Percentiles rank a stretch among this genome's conserved stretches.
Evolutionary conservation across 2,888 invertebrate species (phyloP).

Genomic region (Mythimna vitellina): DNA sequence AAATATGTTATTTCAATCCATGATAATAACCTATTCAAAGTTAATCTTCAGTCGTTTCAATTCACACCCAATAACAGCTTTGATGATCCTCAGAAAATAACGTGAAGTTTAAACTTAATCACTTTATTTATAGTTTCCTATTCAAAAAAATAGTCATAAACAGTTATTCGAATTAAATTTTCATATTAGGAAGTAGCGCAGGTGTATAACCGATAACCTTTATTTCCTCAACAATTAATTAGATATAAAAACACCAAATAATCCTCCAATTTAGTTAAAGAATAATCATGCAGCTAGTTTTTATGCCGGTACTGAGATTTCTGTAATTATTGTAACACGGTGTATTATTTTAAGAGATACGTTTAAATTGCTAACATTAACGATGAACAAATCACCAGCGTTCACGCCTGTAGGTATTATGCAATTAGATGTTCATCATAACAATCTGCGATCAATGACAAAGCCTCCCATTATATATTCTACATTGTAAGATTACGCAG

Average conservation of each 20-base stretch:
- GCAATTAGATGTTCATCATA: conserved; percentile 61
- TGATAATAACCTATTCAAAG: neutral
- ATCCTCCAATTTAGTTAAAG: conserved; percentile 28
- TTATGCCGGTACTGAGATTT: conserved; percentile 28
- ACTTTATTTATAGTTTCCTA: conserved; percentile 33
- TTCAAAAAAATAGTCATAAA: conserved; percentile 18
- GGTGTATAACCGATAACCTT: conserved; percentile 39
- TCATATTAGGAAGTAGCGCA: conserved; percentile 49
- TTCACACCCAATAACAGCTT: conserved; percentile 17
- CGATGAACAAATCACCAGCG: conserved; percentile 56
- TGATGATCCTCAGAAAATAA: conserved; percentile 16
- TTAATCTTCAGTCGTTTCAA: conserved; percentile 4
- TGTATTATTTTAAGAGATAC: conserved; percentile 56
- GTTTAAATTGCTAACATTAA: conserved; percentile 60
- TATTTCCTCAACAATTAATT: conserved; percentile 41
- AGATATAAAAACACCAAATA: conserved; percentile 28
- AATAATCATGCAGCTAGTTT: conserved; percentile 21
- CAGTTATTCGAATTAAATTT: conserved; percentile 27
- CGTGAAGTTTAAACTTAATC: neutral
- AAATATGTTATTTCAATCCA: neutral
- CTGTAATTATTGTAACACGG: conserved; percentile 46
- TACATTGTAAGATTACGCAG: conserved; percentile 32
- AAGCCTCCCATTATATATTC: conserved; percentile 48
- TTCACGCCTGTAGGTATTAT: conserved; percentile 62
- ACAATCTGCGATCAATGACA: conserved; percentile 63